A percentile compares a stretch with the other conserved stretches of the same genome.
phyloP scores from a whole-genome alignment of 2,113 vertebrate genomes.

The Ramphastos sulfuratus region DNA sequence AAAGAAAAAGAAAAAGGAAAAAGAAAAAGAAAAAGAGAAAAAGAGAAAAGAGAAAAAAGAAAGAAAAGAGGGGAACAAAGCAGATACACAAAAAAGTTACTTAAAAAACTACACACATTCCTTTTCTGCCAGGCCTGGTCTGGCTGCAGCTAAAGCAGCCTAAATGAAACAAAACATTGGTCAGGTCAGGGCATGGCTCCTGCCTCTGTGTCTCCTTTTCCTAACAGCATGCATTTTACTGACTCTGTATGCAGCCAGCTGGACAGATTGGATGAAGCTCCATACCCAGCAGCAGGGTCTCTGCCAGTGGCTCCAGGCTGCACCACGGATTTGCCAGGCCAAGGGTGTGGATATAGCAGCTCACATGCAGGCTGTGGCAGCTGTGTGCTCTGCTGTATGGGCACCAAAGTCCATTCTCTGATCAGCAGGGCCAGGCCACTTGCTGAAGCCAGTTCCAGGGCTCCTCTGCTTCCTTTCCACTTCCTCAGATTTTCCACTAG shows the following conservation, averaged over 20 bases:
- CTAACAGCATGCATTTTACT: not conserved
- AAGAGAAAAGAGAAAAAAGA: too few species aligned
- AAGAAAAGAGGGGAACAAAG: not conserved
- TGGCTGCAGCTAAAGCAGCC: constrained; percentile 3
- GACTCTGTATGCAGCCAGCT: not conserved
- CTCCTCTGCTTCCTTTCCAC: not conserved
- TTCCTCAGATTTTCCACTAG: not conserved
- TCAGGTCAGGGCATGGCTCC: not conserved
- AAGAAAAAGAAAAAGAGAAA: too few species aligned
- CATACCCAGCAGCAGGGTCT: fast-evolving
- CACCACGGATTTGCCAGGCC: fast-evolving
- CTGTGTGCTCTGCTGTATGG: fast-evolving
- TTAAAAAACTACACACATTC: not conserved
- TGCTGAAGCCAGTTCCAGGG: not conserved
- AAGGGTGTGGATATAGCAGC: too few species aligned
- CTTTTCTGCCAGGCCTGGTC: not conserved
- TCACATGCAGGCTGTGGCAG: fast-evolving
- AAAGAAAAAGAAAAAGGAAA: too few species aligned
- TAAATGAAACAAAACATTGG: constrained; percentile 33
- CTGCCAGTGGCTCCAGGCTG: not conserved
- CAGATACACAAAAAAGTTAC: not conserved
- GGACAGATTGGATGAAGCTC: not conserved
- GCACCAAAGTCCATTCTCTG: not conserved
- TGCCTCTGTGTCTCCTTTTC: not conserved
- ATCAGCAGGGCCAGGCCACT: not conserved